Evolutionary conservation across 2,888 invertebrate genomes (phyloP).

Genomic region (Anodontia alba): DNA sequence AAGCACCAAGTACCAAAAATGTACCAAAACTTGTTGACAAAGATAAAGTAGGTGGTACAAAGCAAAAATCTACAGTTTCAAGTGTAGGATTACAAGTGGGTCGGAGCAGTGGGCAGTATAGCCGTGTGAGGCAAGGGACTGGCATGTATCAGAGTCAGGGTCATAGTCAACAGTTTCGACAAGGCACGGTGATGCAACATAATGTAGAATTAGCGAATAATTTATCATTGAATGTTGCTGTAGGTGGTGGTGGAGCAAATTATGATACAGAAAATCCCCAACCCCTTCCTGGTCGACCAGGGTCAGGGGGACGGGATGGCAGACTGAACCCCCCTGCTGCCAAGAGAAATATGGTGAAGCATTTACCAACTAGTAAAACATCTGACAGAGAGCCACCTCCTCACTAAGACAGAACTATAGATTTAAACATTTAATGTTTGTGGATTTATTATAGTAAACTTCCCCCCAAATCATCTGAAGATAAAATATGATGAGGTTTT

Average conservation of each 20-base stretch:
- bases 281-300: conserved; percentile 67
- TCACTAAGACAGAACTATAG: conserved; percentile 60
- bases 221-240: conserved; percentile 57
- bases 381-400: conserved; percentile 81
- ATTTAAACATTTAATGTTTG: conserved; percentile 1
- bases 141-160: conserved; percentile 57
- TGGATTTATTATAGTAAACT: conserved; percentile 15
- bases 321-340: conserved; percentile 77
- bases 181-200: conserved; percentile 42
- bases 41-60: conserved; percentile 54
- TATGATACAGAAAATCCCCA: conserved; percentile 63
- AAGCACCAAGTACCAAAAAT: conserved; percentile 39
- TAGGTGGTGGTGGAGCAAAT: conserved; percentile 62
- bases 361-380: conserved; percentile 79
- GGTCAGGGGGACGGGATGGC: conserved; percentile 65
- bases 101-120: conserved; percentile 19
- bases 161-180: conserved; percentile 53
- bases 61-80: conserved; percentile 47
- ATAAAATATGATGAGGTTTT: neutral
- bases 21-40: conserved; percentile 42
- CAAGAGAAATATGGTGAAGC: conserved; percentile 82
- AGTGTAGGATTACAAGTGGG: conserved; percentile 29
- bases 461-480: neutral
- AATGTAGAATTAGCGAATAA: conserved; percentile 57
- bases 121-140: conserved; percentile 43